Evolutionary conservation across 2,113 vertebrate species (phyloP).

Genomic region (Poecilia latipinna): DNA sequence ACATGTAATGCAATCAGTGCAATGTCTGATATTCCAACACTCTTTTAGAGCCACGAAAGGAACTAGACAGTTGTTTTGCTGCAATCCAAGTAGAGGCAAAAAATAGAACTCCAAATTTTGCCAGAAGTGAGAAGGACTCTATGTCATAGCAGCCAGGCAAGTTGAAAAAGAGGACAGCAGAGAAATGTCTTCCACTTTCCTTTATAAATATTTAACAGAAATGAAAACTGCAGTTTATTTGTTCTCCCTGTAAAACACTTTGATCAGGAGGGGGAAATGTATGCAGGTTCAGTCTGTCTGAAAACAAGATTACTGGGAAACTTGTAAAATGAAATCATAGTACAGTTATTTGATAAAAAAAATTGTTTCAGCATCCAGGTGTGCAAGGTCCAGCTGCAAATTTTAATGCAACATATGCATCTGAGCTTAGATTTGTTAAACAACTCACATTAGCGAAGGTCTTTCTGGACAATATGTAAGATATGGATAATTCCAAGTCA

Average conservation of each 20-base stretch:
- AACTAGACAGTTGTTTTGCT: constrained; percentile 47
- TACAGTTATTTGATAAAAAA: constrained; percentile 36
- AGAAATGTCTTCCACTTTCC: constrained; percentile 5
- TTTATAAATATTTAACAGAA: constrained; percentile 19
- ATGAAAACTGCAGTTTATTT: constrained; percentile 21
- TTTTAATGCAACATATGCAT: constrained; percentile 39
- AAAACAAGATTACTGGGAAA: constrained; percentile 9
- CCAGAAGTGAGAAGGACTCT: constrained; percentile 34
- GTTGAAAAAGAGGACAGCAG: not conserved
- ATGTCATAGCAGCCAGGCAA: constrained; percentile 17
- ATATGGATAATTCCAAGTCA: constrained; percentile 1
- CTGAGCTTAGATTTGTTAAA: constrained; percentile 10
- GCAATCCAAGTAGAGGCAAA: constrained; percentile 36
- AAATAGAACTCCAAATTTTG: constrained; percentile 46
- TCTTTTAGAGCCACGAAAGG: constrained; percentile 45
- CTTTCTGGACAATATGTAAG: not conserved
- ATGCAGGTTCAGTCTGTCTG: constrained; percentile 6
- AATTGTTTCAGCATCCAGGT: constrained; percentile 21
- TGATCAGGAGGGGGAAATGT: constrained; percentile 7
- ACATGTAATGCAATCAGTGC: constrained; percentile 14
- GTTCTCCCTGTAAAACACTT: constrained; percentile 1
- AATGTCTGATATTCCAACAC: constrained; percentile 23
- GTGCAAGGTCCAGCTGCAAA: constrained; percentile 40
- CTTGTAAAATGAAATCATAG: not conserved
- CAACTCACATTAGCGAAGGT: constrained; percentile 28